Base-by-base conservation (phyloP, 2,113 vertebrate genomes). In the Redunca redunca region DNA sequence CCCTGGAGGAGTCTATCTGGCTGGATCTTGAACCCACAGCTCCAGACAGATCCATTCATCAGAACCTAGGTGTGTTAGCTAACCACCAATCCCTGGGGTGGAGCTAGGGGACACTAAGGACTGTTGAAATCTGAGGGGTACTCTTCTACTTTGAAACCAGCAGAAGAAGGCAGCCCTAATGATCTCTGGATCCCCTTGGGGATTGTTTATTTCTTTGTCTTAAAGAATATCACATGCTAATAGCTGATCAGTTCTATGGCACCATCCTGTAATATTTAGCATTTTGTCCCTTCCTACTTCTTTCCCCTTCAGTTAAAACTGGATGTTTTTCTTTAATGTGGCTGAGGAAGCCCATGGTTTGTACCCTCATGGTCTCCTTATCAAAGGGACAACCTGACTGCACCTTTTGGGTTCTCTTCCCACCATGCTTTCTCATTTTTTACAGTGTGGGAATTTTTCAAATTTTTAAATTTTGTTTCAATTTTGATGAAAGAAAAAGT, bases 41-140 rank as follows among this genome's bases (percentile, higher is more conserved):
- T 81, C 6, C 74, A 80, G 21, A 74, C 19, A 77, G 26, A 40
- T 36, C 3, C 3, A 60, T 48, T 9, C 40, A 81, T 50, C 23
- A 36, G 36, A 60, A 62, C n/a, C 33, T 60, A 50, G 9, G 9
- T 62, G 43, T 23, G 3, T 10, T 30, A 81, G 33, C 6, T 57
- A 36, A 0, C 2, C 50, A 12, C 1, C 6, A 36, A 11, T n/a
- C 13, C n/a, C 53, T 55, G 6, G 48, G 11, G 6, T 82, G 33
- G 19, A 21, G 19, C 17, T 82, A n/a, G 43, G 7, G 26, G 26
- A 28, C 43, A 48, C 4, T 53, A 21, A 53, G 19, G 33, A n/a
- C 33, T 4, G 30, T 21, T n/a, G 33, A 53, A 82, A 82, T 13
- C 33, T 21, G 52, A 53, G 33, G 19, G 19, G 33, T n/a, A 23